phyloP scores from a whole-genome alignment of 1,140 invertebrate genomes.

The Whitmania pigra region DNA sequence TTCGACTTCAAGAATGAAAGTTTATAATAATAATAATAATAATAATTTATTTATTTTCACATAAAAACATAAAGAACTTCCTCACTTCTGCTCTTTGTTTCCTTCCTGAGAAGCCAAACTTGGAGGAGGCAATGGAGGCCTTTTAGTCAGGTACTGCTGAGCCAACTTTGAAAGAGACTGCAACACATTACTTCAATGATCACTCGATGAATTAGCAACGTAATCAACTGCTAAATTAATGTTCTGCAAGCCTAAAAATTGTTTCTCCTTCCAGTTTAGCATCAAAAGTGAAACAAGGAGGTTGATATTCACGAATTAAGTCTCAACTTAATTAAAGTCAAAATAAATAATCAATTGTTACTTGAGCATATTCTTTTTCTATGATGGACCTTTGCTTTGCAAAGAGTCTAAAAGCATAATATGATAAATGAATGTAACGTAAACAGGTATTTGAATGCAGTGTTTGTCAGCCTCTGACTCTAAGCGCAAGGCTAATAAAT shows the following conservation, averaged over 20 bases:
- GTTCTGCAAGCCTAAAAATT: too few species aligned
- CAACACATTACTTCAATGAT: neutral
- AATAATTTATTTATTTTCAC: neutral
- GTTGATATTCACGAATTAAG: neutral
- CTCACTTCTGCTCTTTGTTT: conserved; percentile 10
- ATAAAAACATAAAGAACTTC: neutral
- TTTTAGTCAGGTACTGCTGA: conserved; percentile 20
- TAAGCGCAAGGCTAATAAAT: too few species aligned
- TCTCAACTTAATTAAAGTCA: neutral
- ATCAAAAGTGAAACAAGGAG: too few species aligned
- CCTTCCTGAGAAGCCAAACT: conserved; percentile 8
- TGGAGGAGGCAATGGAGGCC: conserved; percentile 11
- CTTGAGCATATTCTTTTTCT: conserved; percentile 87
- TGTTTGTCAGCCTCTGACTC: neutral
- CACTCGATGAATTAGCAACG: too few species aligned
- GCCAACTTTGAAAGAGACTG: conserved; percentile 23
- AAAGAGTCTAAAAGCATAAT: conserved; percentile 57
- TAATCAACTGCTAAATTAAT: too few species aligned
- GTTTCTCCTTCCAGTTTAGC: too few species aligned
- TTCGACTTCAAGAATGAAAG: too few species aligned
- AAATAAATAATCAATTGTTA: neutral
- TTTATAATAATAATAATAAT: neutral
- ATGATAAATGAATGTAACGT: conserved; percentile 20
- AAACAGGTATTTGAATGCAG: neutral
- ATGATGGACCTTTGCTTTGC: conserved; percentile 77